phyloP scores from a whole-genome alignment of 2,113 vertebrate genomes.

The Scomber scombrus region DNA sequence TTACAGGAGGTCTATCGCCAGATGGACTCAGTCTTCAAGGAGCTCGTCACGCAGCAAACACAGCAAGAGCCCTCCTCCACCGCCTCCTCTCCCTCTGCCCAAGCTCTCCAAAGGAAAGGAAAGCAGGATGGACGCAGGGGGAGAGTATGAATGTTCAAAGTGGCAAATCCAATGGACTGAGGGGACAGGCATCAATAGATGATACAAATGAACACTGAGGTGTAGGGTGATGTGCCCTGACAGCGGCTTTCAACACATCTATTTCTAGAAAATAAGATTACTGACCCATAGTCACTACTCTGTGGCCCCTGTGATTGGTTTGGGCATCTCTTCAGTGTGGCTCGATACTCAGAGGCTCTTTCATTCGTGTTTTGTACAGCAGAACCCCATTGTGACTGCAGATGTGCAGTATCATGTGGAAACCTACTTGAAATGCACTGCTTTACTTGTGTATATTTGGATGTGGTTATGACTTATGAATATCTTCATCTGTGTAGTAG shows the following conservation, averaged over 20 bases:
- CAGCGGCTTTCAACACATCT: slow-evolving; percentile 52
- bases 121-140: slow-evolving; percentile 47
- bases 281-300: slow-evolving; percentile 16
- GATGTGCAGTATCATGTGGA: slow-evolving; percentile 5
- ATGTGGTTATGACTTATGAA: not conserved
- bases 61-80: slow-evolving; percentile 54
- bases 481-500: slow-evolving; percentile 3
- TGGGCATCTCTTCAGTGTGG: slow-evolving; percentile 10
- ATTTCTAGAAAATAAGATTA: slow-evolving; percentile 48
- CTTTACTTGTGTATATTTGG: slow-evolving; percentile 19
- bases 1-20: slow-evolving; percentile 85
- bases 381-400: slow-evolving; percentile 23
- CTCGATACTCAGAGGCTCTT: not conserved
- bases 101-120: slow-evolving; percentile 62
- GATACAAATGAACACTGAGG: slow-evolving; percentile 27
- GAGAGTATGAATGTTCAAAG: slow-evolving; percentile 56
- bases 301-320: slow-evolving; percentile 8
- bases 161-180: slow-evolving; percentile 61
- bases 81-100: slow-evolving; percentile 45
- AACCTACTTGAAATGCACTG: slow-evolving; percentile 50
- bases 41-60: slow-evolving; percentile 82
- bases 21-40: slow-evolving; percentile 90
- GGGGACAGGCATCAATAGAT: slow-evolving; percentile 19
- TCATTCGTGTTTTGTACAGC: not conserved
- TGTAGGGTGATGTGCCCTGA: slow-evolving; percentile 42